A percentile compares a stretch with the other conserved stretches of the same genome.
These are phyloP conservation scores for Eumerus sabulonum DNA, from an alignment of 2,888 invertebrate species.

Conservation along the genomic window DNA sequence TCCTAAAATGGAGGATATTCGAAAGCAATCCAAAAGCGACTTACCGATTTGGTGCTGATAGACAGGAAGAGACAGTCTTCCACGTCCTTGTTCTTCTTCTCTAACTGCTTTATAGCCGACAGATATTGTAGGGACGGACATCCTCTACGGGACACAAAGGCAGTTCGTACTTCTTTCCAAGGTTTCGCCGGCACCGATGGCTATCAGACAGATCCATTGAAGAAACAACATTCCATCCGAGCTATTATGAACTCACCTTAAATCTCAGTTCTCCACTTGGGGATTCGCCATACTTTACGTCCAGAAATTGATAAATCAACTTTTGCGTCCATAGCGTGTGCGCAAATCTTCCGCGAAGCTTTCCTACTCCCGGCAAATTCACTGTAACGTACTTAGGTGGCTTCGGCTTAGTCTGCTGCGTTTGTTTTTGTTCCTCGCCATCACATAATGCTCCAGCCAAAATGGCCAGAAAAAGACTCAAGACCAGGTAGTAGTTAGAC, in stretches of 20 bases:
- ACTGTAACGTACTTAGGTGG: conserved; percentile 67
- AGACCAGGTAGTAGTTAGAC: not conserved
- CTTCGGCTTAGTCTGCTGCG: not conserved
- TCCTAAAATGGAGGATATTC: not conserved
- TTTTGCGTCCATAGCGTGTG: conserved; percentile 74
- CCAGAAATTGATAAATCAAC: conserved; percentile 75
- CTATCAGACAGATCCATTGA: conserved; percentile 60
- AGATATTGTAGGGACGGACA: conserved; percentile 76
- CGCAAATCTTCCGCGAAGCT: conserved; percentile 73
- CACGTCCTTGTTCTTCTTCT: conserved; percentile 72
- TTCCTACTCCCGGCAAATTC: conserved; percentile 73
- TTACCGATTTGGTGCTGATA: conserved; percentile 75
- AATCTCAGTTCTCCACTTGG: conserved; percentile 75
- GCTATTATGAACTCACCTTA: conserved; percentile 73
- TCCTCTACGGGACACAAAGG: conserved; percentile 72
- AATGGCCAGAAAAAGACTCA: conserved; percentile 6
- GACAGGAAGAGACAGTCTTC: conserved; percentile 76
- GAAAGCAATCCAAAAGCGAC: conserved; percentile 40
- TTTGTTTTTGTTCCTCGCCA: conserved; percentile 4
- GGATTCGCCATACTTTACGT: conserved; percentile 76
- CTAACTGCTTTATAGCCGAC: conserved; percentile 67
- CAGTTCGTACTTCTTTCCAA: conserved; percentile 74
- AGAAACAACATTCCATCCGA: not conserved
- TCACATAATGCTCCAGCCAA: not conserved
- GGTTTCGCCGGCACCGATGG: conserved; percentile 72